These are phyloP conservation scores for Idaea aversata DNA, from an alignment of 2,888 invertebrate genomes.

Conservation along the genomic window DNA sequence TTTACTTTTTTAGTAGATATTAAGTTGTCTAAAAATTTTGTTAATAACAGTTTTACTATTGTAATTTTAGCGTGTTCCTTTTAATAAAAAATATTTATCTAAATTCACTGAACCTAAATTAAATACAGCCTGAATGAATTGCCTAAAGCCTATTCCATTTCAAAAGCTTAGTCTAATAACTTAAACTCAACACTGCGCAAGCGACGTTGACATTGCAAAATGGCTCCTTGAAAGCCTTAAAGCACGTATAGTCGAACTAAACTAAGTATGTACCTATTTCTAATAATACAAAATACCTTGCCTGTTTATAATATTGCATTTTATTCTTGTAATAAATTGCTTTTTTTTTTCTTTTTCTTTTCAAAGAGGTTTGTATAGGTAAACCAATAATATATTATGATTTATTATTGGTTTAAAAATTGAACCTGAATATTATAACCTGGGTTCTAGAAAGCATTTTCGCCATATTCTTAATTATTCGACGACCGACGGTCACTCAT, in stretches of 20 bases:
- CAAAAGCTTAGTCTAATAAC: conserved; percentile 28
- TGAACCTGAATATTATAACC: no score
- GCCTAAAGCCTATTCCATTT: no score
- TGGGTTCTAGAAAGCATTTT: no score
- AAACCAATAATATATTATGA: no score
- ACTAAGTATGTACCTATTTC: conserved; percentile 30
- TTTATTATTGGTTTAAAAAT: not conserved
- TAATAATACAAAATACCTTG: conserved; percentile 35
- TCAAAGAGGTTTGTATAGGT: no score
- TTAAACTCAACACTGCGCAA: conserved; percentile 24
- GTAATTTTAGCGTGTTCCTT: no score
- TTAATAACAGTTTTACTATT: not conserved
- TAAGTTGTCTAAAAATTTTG: no score
- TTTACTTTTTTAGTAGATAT: not conserved
- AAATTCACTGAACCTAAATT: not conserved
- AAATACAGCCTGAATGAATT: no score
- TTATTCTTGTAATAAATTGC: conserved; percentile 1
- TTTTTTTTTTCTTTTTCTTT: not conserved
- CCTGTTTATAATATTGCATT: conserved; percentile 11
- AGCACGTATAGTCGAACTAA: conserved; percentile 37
- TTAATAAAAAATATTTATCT: not conserved
- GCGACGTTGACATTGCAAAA: conserved; percentile 57
- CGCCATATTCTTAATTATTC: no score
- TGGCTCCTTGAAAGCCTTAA: conserved; percentile 57
- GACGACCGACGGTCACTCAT: no score